Evolutionary conservation across 2,888 invertebrate species (phyloP), one percentile per base, ranked within the genome.

Genomic region (Emmelina monodactyla): DNA sequence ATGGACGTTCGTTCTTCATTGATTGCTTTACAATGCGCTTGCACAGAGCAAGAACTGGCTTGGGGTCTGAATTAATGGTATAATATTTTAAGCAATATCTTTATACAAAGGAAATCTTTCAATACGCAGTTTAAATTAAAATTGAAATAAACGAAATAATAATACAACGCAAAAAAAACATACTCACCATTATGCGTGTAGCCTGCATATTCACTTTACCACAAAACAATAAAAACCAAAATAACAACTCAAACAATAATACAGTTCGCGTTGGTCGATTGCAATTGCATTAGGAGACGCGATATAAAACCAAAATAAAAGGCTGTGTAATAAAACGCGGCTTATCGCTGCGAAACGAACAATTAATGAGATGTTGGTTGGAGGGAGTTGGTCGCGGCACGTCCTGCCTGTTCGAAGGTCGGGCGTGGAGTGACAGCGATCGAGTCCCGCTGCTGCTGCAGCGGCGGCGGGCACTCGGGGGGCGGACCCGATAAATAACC

Each of bases 271-370:
- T 54, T 66, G 68, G 64, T 72, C 64, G 69, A 69, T 51, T 75
- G 73, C 71, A 75, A 75, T 76, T 72, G 73, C 68, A 75, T 75
- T 78, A 72, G 55, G 54, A 55, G 60, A 66, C 56, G 62, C 55
- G 66, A 68, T 66, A 72, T 75, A 72, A 72, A 71, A 64, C 50
- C 62, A 57, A 63, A 64, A 65, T 67, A 70, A 72, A 68, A 61
- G 55, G 53, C 51, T 12, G 47, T 50, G 71, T 53, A 63, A 70
- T 73, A 75, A 78, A 78, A 67, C 58, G 59, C 59, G 58, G 62
- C 67, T 68, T 71, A 75, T 72, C 68, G 70, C 51, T 53, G 51
- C 61, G 58, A 59, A 55, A 62, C 56, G 65, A 59, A 62, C 64
- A 72, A 72, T 73, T 69, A 72, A 72, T 66, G 63, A 61, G 63